Base-by-base conservation (phyloP, 2,113 vertebrate species). In the Microcebus lehilahytsara region DNA sequence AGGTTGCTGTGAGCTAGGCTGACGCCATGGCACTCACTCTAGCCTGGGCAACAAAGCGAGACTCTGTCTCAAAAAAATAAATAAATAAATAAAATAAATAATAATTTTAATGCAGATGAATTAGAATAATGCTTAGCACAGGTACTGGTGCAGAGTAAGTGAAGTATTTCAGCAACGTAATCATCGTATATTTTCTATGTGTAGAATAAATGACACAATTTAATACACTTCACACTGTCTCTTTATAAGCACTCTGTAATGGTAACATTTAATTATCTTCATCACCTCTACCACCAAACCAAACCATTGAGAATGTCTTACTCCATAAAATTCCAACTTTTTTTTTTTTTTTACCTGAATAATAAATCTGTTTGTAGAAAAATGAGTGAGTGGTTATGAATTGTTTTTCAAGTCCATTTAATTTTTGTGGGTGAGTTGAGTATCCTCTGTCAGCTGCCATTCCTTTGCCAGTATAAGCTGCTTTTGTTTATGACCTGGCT, bases 401-500 rank as follows among this genome's bases (percentile, higher is more conserved):
- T 4, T 62, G 1, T 9, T 34, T 91, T 56, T 75, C 13, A 27
- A 25, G 80, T 53, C 4, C 37, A 53, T 53, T 77, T 74, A 40
- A 62, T 64, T 85, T 93, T 83, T 85, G 12, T 34, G 0, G 20
- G 6, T 74, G 53, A 72, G 46, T 93, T 94, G 30, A 49, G 46
- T 27, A 4, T 77, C 81, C 86, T 77, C 66, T 58, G 37, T 84
- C 40, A 49, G 9, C 56, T 77, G 34, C 34, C 11, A 42, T 75
- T 75, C 17, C 46, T 95, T 83, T 91, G 58, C 58, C 67, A 89
- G 3, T 60, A 34, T 79, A 89, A 81, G 42, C 58, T 85, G 32
- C 53, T 93, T 95, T 89, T 98, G 71, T 92, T 91, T 92, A 81
- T 90, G 60, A 30, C 60, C 30, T 93, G 42, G 30, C 42, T 93